Conservation (phyloP, 2,797 vertebrate genomes). For the Lacerta agilis region DNA sequence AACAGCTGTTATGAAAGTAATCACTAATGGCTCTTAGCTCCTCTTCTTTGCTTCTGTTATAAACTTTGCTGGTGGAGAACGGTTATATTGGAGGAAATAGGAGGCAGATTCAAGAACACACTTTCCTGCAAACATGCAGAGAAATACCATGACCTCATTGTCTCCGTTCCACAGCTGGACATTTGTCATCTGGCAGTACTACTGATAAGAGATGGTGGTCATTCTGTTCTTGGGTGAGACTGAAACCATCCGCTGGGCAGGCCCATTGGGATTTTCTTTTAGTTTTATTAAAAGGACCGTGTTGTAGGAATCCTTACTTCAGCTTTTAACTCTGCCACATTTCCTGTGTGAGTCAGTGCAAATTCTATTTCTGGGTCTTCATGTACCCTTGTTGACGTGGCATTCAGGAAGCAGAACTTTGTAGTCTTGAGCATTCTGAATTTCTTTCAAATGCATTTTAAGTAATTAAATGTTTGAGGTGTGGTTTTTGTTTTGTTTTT, state of each 20-base stretch:
- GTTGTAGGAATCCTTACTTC: not conserved
- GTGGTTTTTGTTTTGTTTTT: not conserved
- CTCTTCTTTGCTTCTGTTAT: not conserved
- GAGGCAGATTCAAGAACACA: not conserved
- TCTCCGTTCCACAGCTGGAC: not conserved
- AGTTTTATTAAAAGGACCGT: not conserved
- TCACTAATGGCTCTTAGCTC: too few species aligned
- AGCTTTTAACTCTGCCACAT: not conserved
- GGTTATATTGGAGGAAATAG: not conserved
- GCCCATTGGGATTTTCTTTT: not conserved
- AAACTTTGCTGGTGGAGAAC: not conserved
- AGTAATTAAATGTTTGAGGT: accelerated
- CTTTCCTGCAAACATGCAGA: not conserved
- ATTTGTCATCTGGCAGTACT: not conserved
- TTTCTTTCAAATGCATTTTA: not conserved
- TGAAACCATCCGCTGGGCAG: not conserved
- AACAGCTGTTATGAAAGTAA: not conserved
- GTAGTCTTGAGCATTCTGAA: not conserved
- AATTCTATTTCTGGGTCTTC: not conserved
- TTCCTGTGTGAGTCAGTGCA: constrained; percentile 13
- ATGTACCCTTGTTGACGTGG: not conserved
- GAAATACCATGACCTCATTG: constrained; percentile 8
- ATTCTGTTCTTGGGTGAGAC: not conserved
- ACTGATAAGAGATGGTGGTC: not conserved
- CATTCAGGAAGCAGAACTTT: not conserved